Evolutionary conservation across 2,797 vertebrate genomes (phyloP), one percentile per base, ranked within the genome.

Genomic region (Fistularia commersonii): DNA sequence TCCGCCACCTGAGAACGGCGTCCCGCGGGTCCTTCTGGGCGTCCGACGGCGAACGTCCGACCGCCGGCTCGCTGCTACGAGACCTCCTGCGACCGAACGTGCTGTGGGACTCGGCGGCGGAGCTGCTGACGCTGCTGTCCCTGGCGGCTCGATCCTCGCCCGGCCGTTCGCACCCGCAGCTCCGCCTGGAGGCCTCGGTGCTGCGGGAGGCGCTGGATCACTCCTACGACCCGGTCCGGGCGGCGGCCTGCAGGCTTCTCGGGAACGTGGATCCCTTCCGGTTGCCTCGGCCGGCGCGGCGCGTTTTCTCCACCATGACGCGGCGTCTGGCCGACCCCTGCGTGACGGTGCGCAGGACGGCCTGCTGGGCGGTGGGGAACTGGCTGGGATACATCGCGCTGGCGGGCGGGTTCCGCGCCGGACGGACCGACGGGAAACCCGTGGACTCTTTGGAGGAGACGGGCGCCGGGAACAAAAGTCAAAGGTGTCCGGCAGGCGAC

Each of bases 71-170:
- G 32, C 68, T 81, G 4, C 83, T 97, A 38, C 80, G 68, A 7
- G 70, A 81, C 12, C 49, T 91, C 44, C 76, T 92, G 68, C 83
- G 72, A 66, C 58, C 35, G 6, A 80, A 87, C 6, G 64, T 15
- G 10, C 64, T 88, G 40, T 87, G 81, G 73, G 82, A 83, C 11
- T 82, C 84, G 11, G 83, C 88, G 0, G 83, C 70, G 33, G 92
- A 95, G 72, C 88, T 99, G 48, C 80, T 98, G 0, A 91, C 86
- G 31, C 69, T 97, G 39, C 62, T 98, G 68, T 88, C 92, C 34
- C 87, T 88, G 0, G 67, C 91, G 5, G 88, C 89, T 6, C 88
- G 88, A 15, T 69, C 74, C 36, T 81, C 80, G 23, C 64, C 81
- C 0, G 56, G 51, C 3, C 81, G 83, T 15, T 37, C 87, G 51